These are phyloP conservation scores for Nothobranchius kuhntae DNA, from an alignment of 2,113 vertebrate species.

Conservation along the genomic window DNA sequence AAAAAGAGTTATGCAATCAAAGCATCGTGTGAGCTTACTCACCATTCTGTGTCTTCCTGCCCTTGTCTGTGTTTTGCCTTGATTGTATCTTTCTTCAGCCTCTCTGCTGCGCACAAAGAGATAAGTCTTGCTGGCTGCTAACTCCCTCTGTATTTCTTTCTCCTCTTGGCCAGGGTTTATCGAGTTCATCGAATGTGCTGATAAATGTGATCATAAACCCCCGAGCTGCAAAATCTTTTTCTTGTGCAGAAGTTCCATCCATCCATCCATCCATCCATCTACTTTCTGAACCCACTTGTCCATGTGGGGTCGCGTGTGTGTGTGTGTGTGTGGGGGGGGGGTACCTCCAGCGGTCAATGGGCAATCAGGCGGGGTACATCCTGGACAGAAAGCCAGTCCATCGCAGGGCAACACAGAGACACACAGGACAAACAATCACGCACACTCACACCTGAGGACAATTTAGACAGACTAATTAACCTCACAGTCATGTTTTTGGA, in stretches of 20 bases:
- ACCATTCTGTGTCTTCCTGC: conserved; percentile 54
- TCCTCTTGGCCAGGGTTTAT: conserved; percentile 26
- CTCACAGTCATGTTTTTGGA: too few species aligned
- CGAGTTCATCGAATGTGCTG: conserved; percentile 33
- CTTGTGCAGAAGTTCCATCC: conserved; percentile 10
- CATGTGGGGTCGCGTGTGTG: too few species aligned
- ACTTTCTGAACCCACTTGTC: too few species aligned
- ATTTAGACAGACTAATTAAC: too few species aligned
- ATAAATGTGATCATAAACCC: conserved; percentile 48
- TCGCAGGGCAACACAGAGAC: too few species aligned
- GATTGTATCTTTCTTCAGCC: conserved; percentile 43
- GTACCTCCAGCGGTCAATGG: too few species aligned
- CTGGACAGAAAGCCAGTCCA: too few species aligned
- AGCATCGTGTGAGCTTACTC: conserved; percentile 59
- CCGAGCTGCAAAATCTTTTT: conserved; percentile 13
- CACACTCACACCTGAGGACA: too few species aligned
- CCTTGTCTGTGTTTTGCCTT: conserved; percentile 54
- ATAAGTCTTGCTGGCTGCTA: conserved; percentile 36
- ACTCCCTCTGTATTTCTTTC: conserved; percentile 20
- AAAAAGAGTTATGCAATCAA: conserved; percentile 48
- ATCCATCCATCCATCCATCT: not conserved
- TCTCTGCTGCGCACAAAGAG: conserved; percentile 39
- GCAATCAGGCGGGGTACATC: too few species aligned
- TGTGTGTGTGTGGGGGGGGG: too few species aligned
- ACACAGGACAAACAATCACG: too few species aligned